Evolutionary conservation across 2,888 invertebrate genomes (phyloP), one percentile per base, ranked within the genome.

Genomic region (Schrankia costaestrigalis): DNA sequence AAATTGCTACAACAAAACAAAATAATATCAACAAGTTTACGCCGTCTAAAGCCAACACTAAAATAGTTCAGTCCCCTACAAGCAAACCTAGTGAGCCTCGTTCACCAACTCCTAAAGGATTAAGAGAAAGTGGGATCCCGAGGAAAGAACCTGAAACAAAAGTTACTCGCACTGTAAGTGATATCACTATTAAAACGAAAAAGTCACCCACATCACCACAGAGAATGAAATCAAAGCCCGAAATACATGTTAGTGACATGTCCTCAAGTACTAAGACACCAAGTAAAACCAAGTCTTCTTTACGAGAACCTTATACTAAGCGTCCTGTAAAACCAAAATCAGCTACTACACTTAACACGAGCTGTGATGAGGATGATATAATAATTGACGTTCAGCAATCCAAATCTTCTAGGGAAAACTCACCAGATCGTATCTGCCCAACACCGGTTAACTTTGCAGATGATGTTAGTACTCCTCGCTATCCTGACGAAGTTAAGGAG

Each of bases 331-430:
- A 87, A 57, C 86, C 84, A 3, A 87, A 87, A 49, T 87, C 87
- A 14, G 86, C 85, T 5, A 90, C 89, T 24, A 72, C 90, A 8
- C 68, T 90, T 12, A 90, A 89, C 36, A 89, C 86, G 11, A 78
- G 89, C 13, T 78, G 75, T 46, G 89, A 89, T 46, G 90, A 90
- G 39, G 81, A 89, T 56, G 91, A 91, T 53, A 75, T 92, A n/a
- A 88, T 92, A 15, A 90, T 93, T 36, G 92, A 93, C 64, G 89
- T 93, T 26, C 91, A 92, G 64, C 90, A 91, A 64, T 93, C 93
- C 0, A 93, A 92, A 72, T 94, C 94, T 28, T 93, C 94, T 0
- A 79, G 94, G 10, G 94, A 94, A 71, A 92, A 92, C 29, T 93
- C 93, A 3, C 94, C 94, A 0, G 93, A 93, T 62, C 89, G 91